These are phyloP conservation scores for Sinocyclocheilus rhinocerous DNA, from an alignment of 2,113 vertebrate genomes.

Conservation along the genomic window DNA sequence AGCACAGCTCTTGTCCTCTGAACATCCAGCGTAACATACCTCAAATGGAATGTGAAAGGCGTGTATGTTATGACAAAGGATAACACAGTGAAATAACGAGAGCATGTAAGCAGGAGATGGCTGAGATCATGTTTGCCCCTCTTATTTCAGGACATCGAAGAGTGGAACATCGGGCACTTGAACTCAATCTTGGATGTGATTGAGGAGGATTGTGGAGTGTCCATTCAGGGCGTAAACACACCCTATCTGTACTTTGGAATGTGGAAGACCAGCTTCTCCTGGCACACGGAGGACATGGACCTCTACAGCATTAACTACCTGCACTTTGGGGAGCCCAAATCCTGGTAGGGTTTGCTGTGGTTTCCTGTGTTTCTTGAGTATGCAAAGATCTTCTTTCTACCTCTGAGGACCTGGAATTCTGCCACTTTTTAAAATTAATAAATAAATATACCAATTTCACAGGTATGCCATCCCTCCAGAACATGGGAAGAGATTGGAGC, in stretches of 20 bases:
- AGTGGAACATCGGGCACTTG: slow-evolving; percentile 94
- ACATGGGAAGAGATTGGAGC: slow-evolving; percentile 93
- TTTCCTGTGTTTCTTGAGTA: neutral
- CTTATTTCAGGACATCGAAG: slow-evolving; percentile 80
- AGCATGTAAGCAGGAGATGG: neutral
- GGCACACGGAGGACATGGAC: slow-evolving; percentile 99
- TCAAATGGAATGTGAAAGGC: neutral
- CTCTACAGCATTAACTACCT: slow-evolving; percentile 99
- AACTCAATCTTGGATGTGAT: slow-evolving; percentile 94
- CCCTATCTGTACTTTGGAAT: slow-evolving; percentile 98
- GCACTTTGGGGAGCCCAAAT: slow-evolving; percentile 97
- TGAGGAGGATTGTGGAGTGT: slow-evolving; percentile 92
- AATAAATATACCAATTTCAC: slow-evolving; percentile 54
- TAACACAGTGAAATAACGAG: neutral
- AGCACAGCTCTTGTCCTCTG: neutral
- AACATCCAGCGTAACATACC: neutral
- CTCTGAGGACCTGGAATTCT: neutral
- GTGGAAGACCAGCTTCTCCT: slow-evolving; percentile 98
- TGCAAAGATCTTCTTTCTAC: neutral
- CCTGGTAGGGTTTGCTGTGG: slow-evolving; percentile 80
- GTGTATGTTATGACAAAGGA: neutral
- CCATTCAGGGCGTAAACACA: slow-evolving; percentile 96
- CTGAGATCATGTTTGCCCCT: neutral
- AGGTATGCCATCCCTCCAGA: slow-evolving; percentile 97
- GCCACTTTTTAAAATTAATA: slow-evolving; percentile 52